These are phyloP conservation scores for Buathra laborator DNA, from an alignment of 2,888 invertebrate genomes.

Conservation along the genomic window DNA sequence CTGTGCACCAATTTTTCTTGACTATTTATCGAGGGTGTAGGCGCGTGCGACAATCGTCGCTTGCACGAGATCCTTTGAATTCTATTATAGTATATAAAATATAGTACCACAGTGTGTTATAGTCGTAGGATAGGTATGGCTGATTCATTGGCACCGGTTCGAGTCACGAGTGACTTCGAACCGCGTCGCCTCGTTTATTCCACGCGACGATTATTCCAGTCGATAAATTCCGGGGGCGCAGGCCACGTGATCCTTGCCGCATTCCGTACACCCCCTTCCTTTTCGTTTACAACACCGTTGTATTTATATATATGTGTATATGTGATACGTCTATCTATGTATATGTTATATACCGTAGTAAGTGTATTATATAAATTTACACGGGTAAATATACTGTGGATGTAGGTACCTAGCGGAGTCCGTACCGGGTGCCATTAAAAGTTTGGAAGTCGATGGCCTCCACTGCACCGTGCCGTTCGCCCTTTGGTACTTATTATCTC, in stretches of 20 bases:
- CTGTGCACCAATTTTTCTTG: neutral
- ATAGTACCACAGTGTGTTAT: neutral
- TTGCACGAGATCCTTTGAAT: constrained; percentile 37
- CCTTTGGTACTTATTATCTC: constrained; percentile 67
- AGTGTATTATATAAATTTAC: constrained; percentile 40
- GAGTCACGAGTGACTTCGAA: constrained; percentile 62
- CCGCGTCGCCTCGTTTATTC: constrained; percentile 56
- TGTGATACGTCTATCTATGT: neutral
- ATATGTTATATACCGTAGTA: neutral
- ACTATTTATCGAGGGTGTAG: constrained; percentile 7
- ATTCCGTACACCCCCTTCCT: constrained; percentile 40
- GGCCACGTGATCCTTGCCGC: constrained; percentile 55
- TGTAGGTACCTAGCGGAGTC: constrained; percentile 38
- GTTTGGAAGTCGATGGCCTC: constrained; percentile 70
- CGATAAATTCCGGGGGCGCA: constrained; percentile 72
- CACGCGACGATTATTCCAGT: constrained; percentile 72
- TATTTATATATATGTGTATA: neutral
- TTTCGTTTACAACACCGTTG: constrained; percentile 21
- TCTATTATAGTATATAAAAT: constrained; percentile 21
- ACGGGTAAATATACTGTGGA: constrained; percentile 26
- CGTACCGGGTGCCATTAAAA: constrained; percentile 73
- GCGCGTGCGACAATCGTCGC: constrained; percentile 11
- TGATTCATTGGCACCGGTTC: constrained; percentile 58
- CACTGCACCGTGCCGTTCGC: constrained; percentile 55
- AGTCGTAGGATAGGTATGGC: constrained; percentile 4